Evolutionary conservation across 2,113 vertebrate genomes (phyloP).

Genomic region (Platichthys flesus): DNA sequence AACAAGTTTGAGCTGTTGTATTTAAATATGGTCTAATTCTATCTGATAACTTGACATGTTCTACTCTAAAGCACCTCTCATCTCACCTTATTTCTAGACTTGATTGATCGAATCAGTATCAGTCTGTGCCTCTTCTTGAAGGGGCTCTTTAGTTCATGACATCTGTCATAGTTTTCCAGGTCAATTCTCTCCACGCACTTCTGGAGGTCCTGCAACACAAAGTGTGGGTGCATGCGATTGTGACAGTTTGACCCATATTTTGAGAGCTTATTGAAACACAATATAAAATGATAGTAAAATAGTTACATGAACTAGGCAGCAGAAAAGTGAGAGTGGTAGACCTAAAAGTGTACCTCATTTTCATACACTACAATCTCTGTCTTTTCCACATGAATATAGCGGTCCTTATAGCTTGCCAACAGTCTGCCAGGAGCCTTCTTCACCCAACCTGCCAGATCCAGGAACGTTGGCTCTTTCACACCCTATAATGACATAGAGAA

Average conservation of each 20-base stretch:
- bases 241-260: no score
- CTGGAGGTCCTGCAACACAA: constrained; percentile 86
- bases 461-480: constrained; percentile 79
- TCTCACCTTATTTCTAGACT: constrained; percentile 90
- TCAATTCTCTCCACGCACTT: constrained; percentile 91
- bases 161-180: constrained; percentile 92
- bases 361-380: constrained; percentile 89
- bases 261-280: background rate
- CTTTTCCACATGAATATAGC: constrained; percentile 89
- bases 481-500: constrained; percentile 63
- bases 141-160: constrained; percentile 89
- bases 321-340: no score
- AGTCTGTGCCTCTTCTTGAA: constrained; percentile 92
- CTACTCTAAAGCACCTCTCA: background rate
- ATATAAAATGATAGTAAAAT: no score
- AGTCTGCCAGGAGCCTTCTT: constrained; percentile 90
- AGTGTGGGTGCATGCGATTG: background rate
- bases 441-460: constrained; percentile 92
- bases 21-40: no score
- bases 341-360: constrained; percentile 85
- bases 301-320: no score
- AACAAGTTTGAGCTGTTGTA: no score
- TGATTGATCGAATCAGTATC: constrained; percentile 85
- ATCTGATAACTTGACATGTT: no score
- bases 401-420: constrained; percentile 91